Evolutionary conservation across 1,140 invertebrate genomes (phyloP).

Genomic region (Cyrtorhinus lividipennis): DNA sequence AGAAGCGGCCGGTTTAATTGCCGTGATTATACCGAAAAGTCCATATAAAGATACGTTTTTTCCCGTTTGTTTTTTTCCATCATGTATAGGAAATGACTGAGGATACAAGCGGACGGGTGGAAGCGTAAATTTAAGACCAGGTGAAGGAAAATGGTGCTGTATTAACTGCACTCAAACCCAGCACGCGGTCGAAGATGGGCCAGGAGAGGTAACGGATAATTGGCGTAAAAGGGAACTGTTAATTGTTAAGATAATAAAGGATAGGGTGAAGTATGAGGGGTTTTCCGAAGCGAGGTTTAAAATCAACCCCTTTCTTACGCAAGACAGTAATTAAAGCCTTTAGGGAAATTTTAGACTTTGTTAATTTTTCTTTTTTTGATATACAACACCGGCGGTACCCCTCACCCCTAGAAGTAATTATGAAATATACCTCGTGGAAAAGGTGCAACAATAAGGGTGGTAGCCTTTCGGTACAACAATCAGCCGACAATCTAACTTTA

Average conservation of each 20-base stretch:
- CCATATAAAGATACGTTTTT: background rate
- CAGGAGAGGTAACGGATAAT: background rate
- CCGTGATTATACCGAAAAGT: background rate
- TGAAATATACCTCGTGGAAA: conserved; percentile 12
- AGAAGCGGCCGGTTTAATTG: background rate
- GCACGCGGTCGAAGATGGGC: background rate
- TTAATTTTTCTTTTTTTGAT: conserved; percentile 17
- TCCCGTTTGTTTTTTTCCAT: too few species aligned
- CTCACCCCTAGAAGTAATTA: conserved; percentile 12
- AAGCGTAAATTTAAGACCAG: too few species aligned
- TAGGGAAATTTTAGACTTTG: conserved; percentile 17
- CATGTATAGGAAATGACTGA: too few species aligned
- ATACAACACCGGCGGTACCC: conserved; percentile 11
- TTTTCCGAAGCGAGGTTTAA: background rate
- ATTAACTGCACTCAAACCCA: background rate
- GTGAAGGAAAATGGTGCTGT: background rate
- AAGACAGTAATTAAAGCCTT: conserved; percentile 17
- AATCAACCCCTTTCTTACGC: conserved; percentile 7
- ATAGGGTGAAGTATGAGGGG: background rate
- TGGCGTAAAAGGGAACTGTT: conserved; percentile 10
- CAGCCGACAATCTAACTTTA: conserved; percentile 15
- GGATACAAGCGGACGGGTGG: too few species aligned
- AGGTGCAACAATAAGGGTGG: conserved; percentile 11
- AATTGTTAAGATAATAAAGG: conserved; percentile 17
- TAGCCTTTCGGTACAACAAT: conserved; percentile 3